phyloP scores from a whole-genome alignment of 2,113 vertebrate species.

The Hassar affinis region DNA sequence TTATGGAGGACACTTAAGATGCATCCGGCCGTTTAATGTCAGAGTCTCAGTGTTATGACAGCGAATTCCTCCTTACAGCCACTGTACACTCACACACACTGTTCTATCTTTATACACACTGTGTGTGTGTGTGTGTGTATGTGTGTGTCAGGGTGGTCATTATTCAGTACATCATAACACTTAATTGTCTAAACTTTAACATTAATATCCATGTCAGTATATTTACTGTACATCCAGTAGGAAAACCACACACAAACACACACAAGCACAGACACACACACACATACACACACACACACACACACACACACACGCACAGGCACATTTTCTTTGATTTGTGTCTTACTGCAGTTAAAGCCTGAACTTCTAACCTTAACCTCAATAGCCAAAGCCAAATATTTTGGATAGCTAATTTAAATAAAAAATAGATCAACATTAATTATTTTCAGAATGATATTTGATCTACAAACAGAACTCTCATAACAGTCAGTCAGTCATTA shows the following conservation, averaged over 20 bases:
- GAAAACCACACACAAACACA: too few relatives aligned
- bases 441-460: too few relatives aligned
- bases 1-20: constrained; percentile 59
- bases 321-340: neutral
- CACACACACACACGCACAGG: constrained; percentile 5
- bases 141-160: neutral
- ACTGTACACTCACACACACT: constrained; percentile 47
- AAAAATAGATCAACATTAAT: too few relatives aligned
- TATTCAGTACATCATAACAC: constrained; percentile 7
- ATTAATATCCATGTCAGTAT: neutral
- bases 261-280: too few relatives aligned
- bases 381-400: neutral
- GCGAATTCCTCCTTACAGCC: constrained; percentile 63
- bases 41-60: constrained; percentile 70
- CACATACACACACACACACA: neutral
- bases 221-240: neutral
- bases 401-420: too few relatives aligned
- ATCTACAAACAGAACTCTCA: too few relatives aligned
- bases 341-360: neutral
- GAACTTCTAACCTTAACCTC: neutral
- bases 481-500: too few relatives aligned
- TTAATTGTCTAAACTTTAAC: neutral
- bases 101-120: constrained; percentile 43
- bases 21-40: constrained; percentile 65
- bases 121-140: neutral